Conservation (phyloP, 2,113 vertebrate genomes). For the Peromyscus californicus region DNA sequence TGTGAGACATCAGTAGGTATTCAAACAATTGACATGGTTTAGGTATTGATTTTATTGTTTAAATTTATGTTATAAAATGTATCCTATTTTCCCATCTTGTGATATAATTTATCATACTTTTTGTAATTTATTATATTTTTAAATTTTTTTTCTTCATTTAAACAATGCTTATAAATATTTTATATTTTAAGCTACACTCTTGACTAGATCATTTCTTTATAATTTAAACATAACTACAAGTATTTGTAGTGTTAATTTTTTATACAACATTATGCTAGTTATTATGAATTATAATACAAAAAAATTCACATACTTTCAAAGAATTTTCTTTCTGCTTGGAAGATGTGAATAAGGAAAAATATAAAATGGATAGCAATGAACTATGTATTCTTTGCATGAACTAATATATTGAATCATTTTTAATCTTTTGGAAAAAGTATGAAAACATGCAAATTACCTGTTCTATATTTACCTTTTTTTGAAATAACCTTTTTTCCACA, state of each 20-base stretch:
- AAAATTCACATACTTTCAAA: slow-evolving; percentile 16
- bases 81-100: not conserved
- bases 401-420: not conserved
- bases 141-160: slow-evolving; percentile 43
- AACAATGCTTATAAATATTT: slow-evolving; percentile 26
- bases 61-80: slow-evolving; percentile 30
- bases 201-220: slow-evolving; percentile 42
- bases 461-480: not conserved
- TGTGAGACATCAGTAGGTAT: not conserved
- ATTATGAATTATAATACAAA: slow-evolving; percentile 23
- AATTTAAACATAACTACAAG: slow-evolving; percentile 10
- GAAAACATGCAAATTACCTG: slow-evolving; percentile 5
- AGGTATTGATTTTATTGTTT: slow-evolving; percentile 32
- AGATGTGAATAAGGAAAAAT: slow-evolving; percentile 32
- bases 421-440: slow-evolving; percentile 2
- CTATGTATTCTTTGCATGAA: not conserved
- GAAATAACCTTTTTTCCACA: not conserved
- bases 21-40: not conserved
- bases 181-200: slow-evolving; percentile 29
- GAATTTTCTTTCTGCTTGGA: slow-evolving; percentile 33
- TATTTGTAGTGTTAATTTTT: slow-evolving; percentile 58
- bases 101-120: slow-evolving; percentile 18
- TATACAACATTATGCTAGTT: slow-evolving; percentile 2
- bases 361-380: slow-evolving; percentile 1
- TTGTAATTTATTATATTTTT: slow-evolving; percentile 6